Conservation (phyloP, 2,797 vertebrate species). For the Lutjanus argentimaculatus region DNA sequence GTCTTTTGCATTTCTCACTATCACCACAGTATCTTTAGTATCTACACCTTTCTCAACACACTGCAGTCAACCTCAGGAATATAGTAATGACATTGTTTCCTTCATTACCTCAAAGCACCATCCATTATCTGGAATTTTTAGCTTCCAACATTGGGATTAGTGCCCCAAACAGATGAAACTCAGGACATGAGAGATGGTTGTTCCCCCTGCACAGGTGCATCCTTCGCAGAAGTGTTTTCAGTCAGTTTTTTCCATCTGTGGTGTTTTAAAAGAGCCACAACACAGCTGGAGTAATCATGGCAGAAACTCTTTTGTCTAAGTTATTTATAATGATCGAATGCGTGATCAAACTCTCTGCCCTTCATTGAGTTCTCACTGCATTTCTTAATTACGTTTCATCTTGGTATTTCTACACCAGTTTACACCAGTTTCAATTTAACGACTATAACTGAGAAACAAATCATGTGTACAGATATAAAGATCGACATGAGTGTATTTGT, state of each 20-base stretch:
- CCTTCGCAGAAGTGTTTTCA: background rate
- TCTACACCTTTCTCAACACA: conserved; percentile 20
- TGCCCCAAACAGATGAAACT: background rate
- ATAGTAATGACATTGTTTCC: conserved; percentile 50
- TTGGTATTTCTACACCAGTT: too few species aligned
- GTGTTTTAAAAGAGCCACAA: too few species aligned
- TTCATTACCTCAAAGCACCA: conserved; percentile 31
- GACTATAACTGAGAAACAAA: too few species aligned
- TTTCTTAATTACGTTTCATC: too few species aligned
- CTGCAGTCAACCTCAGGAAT: conserved; percentile 35
- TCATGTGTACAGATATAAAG: too few species aligned
- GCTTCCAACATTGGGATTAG: background rate
- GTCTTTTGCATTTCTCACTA: background rate
- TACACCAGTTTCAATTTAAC: too few species aligned
- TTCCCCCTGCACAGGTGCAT: background rate
- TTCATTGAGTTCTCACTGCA: too few species aligned
- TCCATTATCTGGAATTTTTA: conserved; percentile 47
- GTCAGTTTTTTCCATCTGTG: background rate
- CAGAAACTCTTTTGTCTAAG: too few species aligned
- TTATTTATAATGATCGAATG: too few species aligned
- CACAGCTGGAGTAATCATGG: too few species aligned
- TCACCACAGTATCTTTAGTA: background rate
- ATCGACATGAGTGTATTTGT: too few species aligned
- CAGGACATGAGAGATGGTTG: background rate
- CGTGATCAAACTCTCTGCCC: too few species aligned